Evolutionary conservation across 2,113 vertebrate genomes (phyloP).

Genomic region (Suncus etruscus): DNA sequence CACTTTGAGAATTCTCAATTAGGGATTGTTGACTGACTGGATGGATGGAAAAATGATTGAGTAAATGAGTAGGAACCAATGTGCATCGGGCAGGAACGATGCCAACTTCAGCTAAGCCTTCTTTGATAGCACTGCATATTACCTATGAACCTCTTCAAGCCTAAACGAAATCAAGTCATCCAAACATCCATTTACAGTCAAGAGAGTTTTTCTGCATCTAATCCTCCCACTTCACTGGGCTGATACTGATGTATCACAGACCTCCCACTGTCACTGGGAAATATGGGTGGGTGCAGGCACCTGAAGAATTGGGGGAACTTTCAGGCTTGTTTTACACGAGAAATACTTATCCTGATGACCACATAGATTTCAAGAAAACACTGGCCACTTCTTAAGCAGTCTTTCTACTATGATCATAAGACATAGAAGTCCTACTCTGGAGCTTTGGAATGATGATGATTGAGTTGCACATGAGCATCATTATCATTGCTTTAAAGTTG

Average conservation of each 20-base stretch:
- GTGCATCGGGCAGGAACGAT: not conserved
- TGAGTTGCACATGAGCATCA: not conserved
- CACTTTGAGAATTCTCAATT: not conserved
- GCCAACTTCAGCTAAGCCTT: not conserved
- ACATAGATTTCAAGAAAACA: not conserved
- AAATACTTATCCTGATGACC: not conserved
- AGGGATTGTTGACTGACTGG: not conserved
- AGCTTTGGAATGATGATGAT: not conserved
- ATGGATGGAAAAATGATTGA: not conserved
- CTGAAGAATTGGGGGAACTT: not conserved
- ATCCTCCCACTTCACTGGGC: not conserved
- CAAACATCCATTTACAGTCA: not conserved
- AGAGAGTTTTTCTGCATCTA: not conserved
- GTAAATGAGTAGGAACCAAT: not conserved
- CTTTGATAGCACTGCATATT: not conserved
- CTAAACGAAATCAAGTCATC: slow-evolving; percentile 12
- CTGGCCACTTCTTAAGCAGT: too few species aligned
- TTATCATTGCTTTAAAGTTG: not conserved
- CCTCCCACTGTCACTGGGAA: not conserved
- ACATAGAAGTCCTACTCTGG: not conserved
- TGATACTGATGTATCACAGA: not conserved
- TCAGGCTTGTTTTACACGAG: not conserved
- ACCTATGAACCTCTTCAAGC: slow-evolving; percentile 16
- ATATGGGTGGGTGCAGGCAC: not conserved
- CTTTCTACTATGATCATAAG: not conserved